A percentile compares a stretch with the other conserved stretches of the same genome.
Evolutionary conservation across 64 coral and sea anemone genomes (phyloP).

Genomic region (Montipora capricornis): DNA sequence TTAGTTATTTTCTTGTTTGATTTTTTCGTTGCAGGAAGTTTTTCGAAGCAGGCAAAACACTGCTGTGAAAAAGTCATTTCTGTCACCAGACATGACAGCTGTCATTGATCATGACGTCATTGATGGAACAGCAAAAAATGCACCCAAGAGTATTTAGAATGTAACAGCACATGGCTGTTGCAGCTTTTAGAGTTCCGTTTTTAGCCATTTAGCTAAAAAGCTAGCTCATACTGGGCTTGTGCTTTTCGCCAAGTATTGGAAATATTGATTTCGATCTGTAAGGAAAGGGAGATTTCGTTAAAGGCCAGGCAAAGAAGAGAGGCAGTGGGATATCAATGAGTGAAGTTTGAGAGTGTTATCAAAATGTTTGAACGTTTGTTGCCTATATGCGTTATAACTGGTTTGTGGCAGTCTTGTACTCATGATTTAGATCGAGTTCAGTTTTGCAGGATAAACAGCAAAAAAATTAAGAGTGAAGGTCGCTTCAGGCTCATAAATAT

Average conservation of each 20-base stretch:
- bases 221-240: not conserved
- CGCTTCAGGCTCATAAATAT: no score
- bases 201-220: not conserved
- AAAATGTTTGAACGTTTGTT: no score
- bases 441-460: no score
- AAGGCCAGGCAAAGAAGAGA: no score
- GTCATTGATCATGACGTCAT: constrained; percentile 41
- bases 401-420: no score
- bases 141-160: constrained; percentile 56
- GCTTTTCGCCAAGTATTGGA: not conserved
- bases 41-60: constrained; percentile 22
- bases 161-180: not conserved
- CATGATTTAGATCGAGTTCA: no score
- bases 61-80: constrained; percentile 36
- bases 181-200: not conserved
- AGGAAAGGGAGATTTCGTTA: no score
- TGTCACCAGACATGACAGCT: constrained; percentile 68
- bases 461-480: no score
- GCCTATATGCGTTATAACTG: no score
- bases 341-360: no score
- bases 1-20: not conserved
- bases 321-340: no score
- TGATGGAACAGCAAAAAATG: not conserved
- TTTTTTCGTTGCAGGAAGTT: constrained; percentile 16
- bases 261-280: not conserved